These are phyloP conservation scores for Drosophila prolongata DNA, from an alignment of 2,888 invertebrate genomes.

Conservation along the genomic window DNA sequence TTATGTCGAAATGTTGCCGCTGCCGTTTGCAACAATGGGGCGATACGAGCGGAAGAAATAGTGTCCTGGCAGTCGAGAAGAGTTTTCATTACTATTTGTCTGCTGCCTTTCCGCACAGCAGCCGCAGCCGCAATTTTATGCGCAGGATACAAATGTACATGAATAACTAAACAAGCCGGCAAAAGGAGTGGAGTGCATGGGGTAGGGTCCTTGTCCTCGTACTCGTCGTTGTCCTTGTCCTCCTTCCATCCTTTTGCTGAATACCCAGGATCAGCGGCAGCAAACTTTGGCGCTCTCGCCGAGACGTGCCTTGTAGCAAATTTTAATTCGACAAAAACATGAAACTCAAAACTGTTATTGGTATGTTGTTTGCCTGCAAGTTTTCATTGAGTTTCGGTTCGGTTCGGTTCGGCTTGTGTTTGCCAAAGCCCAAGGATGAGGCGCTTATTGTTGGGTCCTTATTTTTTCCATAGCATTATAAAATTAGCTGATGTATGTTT, in stretches of 20 bases:
- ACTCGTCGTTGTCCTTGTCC: conserved; percentile 3
- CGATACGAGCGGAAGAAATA: conserved; percentile 51
- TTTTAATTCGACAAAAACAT: conserved; percentile 81
- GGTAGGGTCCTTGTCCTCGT: conserved; percentile 5
- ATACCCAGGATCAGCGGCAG: conserved; percentile 48
- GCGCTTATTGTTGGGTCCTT: not conserved
- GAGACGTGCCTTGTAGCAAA: conserved; percentile 75
- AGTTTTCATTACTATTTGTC: conserved; percentile 79
- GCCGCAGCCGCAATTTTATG: conserved; percentile 79
- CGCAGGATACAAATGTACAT: conserved; percentile 80
- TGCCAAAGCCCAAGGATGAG: conserved; percentile 9
- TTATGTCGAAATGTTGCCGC: conserved; percentile 78
- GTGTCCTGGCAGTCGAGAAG: conserved; percentile 66
- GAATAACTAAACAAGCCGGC: conserved; percentile 69
- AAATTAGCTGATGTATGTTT: conserved; percentile 26
- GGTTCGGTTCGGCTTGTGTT: conserved; percentile 6
- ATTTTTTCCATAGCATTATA: conserved; percentile 7
- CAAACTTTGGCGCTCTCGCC: conserved; percentile 63
- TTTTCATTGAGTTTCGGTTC: conserved; percentile 20
- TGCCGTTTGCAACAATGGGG: conserved; percentile 45
- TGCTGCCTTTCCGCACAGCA: conserved; percentile 80
- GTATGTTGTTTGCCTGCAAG: conserved; percentile 48
- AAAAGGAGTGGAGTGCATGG: conserved; percentile 16
- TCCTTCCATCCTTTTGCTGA: not conserved
- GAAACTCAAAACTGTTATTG: conserved; percentile 79